Base-by-base conservation (phyloP, 2,113 vertebrate genomes). In the Leucopternis melanops region DNA sequence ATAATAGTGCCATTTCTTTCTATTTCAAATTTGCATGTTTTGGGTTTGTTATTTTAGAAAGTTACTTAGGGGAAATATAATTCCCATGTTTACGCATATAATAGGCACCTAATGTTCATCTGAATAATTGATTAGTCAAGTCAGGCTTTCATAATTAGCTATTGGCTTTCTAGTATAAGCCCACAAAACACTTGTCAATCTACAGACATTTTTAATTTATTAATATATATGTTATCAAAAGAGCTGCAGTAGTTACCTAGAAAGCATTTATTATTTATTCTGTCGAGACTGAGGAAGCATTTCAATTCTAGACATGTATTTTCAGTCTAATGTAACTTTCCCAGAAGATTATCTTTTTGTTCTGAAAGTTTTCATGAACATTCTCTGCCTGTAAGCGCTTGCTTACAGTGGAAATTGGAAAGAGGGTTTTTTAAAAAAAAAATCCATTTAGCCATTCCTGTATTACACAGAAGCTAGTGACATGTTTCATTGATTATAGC, bases 51-150 rank as follows among this genome's bases (percentile, higher is more conserved):
- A 94, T 89, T 94, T 97, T 81, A 94, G 70, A 86, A 87, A 96
- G 96, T 97, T 98, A 98, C 98, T 98, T 98, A 97, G 96, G 99
- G 98, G 98, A 99, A 96, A 97, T 98, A 80, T 69, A 94, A 97
- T 97, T 98, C 98, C 98, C 98, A 94, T 95, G 97, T 98, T 98
- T 98, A 97, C 67, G 69, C 98, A 96, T 98, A 96, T 98, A 98
- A 98, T 98, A 98, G 98, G 94, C 94, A 98, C 97, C 98, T 99
- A 99, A 99, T 99, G 98, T 98, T 99, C 98, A 98, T 98, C 97
- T 99, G 98, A 99, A 99, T 99, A 99, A 99, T 99, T 99, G 98
- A 99, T 99, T 98, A 99, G 97, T 97, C 98, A 96, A 98, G 95
- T 97, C 97, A 98, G 97, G 98, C 96, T 98, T 98, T 98, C 96